Evolutionary conservation across 2,888 invertebrate genomes (phyloP).

Genomic region (Zaprionus bogoriensis): DNA sequence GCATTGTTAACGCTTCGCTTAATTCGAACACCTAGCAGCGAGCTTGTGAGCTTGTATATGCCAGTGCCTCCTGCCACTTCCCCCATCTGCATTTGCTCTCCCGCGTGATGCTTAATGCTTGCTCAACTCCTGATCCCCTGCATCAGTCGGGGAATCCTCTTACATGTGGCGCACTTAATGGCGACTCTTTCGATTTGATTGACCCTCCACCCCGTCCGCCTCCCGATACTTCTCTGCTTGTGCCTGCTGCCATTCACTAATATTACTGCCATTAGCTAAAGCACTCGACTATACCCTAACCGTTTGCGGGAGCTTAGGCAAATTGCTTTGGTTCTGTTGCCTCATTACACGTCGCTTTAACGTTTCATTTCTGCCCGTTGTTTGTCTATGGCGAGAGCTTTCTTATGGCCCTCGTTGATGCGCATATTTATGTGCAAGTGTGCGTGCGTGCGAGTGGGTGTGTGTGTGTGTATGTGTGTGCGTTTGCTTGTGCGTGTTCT

Average conservation of each 20-base stretch:
- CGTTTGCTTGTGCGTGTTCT: background rate
- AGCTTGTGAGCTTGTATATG: background rate
- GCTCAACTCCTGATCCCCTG: slow-evolving; percentile 39
- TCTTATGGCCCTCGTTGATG: slow-evolving; percentile 17
- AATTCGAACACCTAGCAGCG: slow-evolving; percentile 30
- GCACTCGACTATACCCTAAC: slow-evolving; percentile 29
- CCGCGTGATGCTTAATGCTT: background rate
- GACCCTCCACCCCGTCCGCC: background rate
- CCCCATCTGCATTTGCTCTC: background rate
- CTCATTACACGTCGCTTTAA: slow-evolving; percentile 55
- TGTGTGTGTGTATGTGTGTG: background rate
- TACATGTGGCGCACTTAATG: slow-evolving; percentile 47
- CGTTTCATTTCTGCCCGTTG: slow-evolving; percentile 58
- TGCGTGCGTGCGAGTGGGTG: background rate
- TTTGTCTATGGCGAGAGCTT: slow-evolving; percentile 64
- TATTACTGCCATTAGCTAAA: slow-evolving; percentile 56
- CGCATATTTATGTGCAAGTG: background rate
- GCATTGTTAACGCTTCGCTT: slow-evolving; percentile 60
- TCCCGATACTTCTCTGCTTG: too few relatives aligned
- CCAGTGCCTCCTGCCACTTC: background rate
- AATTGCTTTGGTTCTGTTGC: slow-evolving; percentile 64
- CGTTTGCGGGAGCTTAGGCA: slow-evolving; percentile 39
- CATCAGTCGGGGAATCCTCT: slow-evolving; percentile 39
- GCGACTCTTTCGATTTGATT: slow-evolving; percentile 37
- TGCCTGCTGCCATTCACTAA: too few relatives aligned